phyloP scores from a whole-genome alignment of 2,888 invertebrate species.

The Endomychus coccineus region DNA sequence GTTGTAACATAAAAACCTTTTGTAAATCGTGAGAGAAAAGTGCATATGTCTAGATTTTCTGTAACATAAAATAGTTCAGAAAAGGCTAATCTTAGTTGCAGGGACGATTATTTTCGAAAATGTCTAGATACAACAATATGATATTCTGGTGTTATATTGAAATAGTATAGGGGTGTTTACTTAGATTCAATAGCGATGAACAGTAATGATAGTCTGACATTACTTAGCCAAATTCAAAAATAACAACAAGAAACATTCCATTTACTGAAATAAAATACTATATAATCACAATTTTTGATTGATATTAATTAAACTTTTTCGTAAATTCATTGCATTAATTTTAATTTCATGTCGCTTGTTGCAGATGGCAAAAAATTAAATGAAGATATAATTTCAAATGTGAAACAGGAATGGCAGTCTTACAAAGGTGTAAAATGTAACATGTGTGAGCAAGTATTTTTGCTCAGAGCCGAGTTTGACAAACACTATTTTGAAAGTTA shows the following conservation, averaged over 20 bases:
- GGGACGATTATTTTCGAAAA: no score
- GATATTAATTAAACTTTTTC: background rate
- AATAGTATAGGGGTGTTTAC: no score
- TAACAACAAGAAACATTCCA: background rate
- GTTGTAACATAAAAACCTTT: no score
- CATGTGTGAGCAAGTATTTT: constrained; percentile 48
- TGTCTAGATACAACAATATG: no score
- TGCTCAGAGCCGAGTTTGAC: constrained; percentile 48
- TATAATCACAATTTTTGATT: background rate
- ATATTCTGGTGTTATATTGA: no score
- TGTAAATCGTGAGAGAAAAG: no score
- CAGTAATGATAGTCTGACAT: constrained; percentile 3
- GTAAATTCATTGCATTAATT: background rate
- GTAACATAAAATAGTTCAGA: no score
- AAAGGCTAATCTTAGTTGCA: no score
- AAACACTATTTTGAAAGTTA: constrained; percentile 44
- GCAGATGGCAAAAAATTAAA: constrained; percentile 36
- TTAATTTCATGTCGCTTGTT: no score
- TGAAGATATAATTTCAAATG: constrained; percentile 44
- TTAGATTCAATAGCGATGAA: no score
- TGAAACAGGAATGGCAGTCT: constrained; percentile 42
- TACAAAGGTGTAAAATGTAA: constrained; percentile 51
- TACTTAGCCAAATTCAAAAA: background rate
- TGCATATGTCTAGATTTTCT: no score
- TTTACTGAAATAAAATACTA: background rate